phyloP scores from a whole-genome alignment of 2,888 invertebrate species.

The Pedicia rivosa region DNA sequence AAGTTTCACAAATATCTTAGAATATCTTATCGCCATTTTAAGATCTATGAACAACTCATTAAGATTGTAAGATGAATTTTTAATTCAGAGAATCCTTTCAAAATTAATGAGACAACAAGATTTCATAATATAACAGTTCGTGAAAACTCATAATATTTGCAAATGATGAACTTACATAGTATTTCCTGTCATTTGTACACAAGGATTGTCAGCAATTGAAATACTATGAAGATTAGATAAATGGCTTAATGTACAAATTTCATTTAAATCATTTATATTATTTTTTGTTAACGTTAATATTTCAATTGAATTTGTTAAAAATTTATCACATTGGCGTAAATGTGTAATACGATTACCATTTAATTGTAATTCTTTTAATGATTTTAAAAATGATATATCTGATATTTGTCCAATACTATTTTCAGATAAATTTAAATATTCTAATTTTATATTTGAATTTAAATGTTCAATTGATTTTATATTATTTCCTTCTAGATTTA shows the following conservation, averaged over 20 bases:
- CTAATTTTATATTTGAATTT: constrained; percentile 62
- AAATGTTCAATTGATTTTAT: constrained; percentile 88
- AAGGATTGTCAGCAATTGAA: constrained; percentile 76
- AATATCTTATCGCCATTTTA: neutral
- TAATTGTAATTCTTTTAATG: constrained; percentile 68
- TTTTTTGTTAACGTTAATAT: constrained; percentile 68
- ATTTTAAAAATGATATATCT: constrained; percentile 68
- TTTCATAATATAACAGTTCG: neutral
- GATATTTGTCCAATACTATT: constrained; percentile 73
- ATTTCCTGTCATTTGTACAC: constrained; percentile 61
- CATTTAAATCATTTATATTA: constrained; percentile 68
- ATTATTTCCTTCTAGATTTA: constrained; percentile 77
- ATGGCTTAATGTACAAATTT: constrained; percentile 66
- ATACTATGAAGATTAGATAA: constrained; percentile 62
- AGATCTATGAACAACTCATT: too few relatives aligned
- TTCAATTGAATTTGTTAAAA: constrained; percentile 58
- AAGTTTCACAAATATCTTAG: neutral
- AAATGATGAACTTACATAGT: constrained; percentile 55
- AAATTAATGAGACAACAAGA: too few relatives aligned
- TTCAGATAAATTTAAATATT: constrained; percentile 75
- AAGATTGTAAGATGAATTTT: too few relatives aligned
- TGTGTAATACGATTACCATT: constrained; percentile 76
- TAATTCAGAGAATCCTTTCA: too few relatives aligned
- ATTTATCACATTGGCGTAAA: constrained; percentile 65
- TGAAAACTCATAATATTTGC: neutral